A percentile compares a stretch with the other conserved stretches of the same genome.
phyloP scores from a whole-genome alignment of 2,888 invertebrate genomes.

The Chouioia cunea region DNA sequence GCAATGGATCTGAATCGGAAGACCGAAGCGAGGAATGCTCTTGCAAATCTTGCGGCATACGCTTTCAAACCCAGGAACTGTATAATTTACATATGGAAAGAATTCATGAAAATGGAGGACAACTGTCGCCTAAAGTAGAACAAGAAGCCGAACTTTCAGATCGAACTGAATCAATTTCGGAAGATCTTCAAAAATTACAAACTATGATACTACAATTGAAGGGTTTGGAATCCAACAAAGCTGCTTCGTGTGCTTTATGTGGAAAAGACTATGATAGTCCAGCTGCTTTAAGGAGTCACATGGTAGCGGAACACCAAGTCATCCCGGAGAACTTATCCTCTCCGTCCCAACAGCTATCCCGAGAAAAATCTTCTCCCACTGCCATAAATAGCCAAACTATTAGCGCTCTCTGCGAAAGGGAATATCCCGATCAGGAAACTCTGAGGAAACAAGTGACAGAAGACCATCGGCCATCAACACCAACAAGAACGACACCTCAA shows the following conservation, averaged over 20 bases:
- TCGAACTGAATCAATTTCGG: slow-evolving; percentile 75
- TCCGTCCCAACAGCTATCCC: slow-evolving; percentile 51
- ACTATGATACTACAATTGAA: slow-evolving; percentile 92
- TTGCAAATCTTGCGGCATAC: slow-evolving; percentile 70
- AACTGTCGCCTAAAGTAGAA: slow-evolving; percentile 56
- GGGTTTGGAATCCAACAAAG: slow-evolving; percentile 77
- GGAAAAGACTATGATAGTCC: slow-evolving; percentile 80
- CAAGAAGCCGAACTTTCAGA: slow-evolving; percentile 66
- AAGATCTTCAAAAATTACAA: slow-evolving; percentile 89
- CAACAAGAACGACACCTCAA: slow-evolving; percentile 48
- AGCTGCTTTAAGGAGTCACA: slow-evolving; percentile 78
- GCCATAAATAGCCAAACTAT: slow-evolving; percentile 51
- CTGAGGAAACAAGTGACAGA: slow-evolving; percentile 79
- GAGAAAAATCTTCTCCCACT: slow-evolving; percentile 66
- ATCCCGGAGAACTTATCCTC: slow-evolving; percentile 56
- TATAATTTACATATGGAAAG: slow-evolving; percentile 59
- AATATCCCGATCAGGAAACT: slow-evolving; percentile 74
- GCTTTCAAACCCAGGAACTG: slow-evolving; percentile 69
- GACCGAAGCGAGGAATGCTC: slow-evolving; percentile 69
- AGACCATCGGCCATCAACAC: slow-evolving; percentile 71
- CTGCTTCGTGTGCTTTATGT: slow-evolving; percentile 76
- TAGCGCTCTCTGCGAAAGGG: slow-evolving; percentile 74
- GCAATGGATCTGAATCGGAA: slow-evolving; percentile 69
- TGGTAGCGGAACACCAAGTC: slow-evolving; percentile 76
- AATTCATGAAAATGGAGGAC: slow-evolving; percentile 61